Evolutionary conservation across 2,888 invertebrate species (phyloP), one percentile per base, ranked within the genome.

Genomic region (Muscina levida): DNA sequence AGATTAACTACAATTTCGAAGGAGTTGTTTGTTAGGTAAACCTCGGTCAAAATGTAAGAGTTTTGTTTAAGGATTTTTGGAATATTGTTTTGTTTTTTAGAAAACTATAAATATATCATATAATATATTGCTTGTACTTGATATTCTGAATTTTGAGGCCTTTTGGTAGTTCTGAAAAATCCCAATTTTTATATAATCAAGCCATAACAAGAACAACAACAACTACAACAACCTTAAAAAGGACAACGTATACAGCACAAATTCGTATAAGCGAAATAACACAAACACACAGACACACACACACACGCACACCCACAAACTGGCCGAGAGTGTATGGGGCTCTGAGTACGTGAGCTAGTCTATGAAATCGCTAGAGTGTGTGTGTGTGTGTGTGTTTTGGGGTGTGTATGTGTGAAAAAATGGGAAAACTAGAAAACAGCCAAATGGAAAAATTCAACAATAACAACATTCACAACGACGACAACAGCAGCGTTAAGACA

Each of bases 141-240:
- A n/a, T n/a, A n/a, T n/a, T n/a, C n/a, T n/a, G n/a, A n/a, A n/a
- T n/a, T n/a, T n/a, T n/a, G 15, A 39, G 42, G 19, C 1, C 26
- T 24, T 1, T 67, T 17, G 31, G 3, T 31, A n/a, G 31, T 24
- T 17, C 1, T 2, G 62, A 42, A 71, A 22, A 71, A 15, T 31
- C 46, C 59, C 51, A 74, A 71, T 53, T 80, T 81, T 81, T 81
- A 81, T 77, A 81, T 81, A 81, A 81, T 77, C 81, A 81, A 77
- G 67, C 56, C 17, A 72, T 74, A 71, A 76, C 44, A 70, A 73
- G 53, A 73, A 62, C 48, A 59, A 70, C 67, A 67, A 72, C 44
- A 62, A 59, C 24, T 10, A 26, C 46, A 46, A 57, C 51, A 71
- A 74, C 26, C 71, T 77, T 73, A 81, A 81, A 31, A 31, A 31